Percentiles rank a stretch among this genome's conserved stretches.
These are phyloP conservation scores for Poecile montanus DNA, from an alignment of 2,797 vertebrate species.

Conservation along the genomic window DNA sequence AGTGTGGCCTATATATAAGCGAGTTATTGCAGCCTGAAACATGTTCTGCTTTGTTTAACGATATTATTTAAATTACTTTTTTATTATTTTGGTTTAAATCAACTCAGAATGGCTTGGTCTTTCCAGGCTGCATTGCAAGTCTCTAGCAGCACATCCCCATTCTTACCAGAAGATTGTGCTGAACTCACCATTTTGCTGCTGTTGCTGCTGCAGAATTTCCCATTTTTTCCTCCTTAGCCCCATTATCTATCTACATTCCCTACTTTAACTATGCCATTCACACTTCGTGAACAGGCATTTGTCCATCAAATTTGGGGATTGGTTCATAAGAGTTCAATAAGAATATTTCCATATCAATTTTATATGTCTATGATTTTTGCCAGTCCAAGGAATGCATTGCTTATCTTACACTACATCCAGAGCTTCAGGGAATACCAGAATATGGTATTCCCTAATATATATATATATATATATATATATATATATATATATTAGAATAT, in stretches of 20 bases:
- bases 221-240: neutral
- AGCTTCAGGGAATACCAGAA: neutral
- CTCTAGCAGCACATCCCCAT: accelerated
- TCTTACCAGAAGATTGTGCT: neutral
- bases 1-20: neutral
- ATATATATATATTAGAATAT: too few species aligned
- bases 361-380: neutral
- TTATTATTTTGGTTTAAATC: neutral
- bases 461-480: too few species aligned
- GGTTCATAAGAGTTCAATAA: neutral
- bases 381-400: neutral
- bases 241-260: neutral
- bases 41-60: neutral
- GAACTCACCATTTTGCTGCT: neutral
- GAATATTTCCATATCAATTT: neutral
- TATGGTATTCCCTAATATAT: too few species aligned
- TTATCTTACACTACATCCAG: neutral
- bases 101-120: neutral
- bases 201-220: neutral
- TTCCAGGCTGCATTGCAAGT: neutral
- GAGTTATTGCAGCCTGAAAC: neutral
- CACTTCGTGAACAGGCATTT: neutral
- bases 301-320: neutral
- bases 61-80: neutral
- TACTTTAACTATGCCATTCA: neutral